These are phyloP conservation scores for Dolichallabes microphthalmus DNA, from an alignment of 2,113 vertebrate genomes.

Conservation along the genomic window DNA sequence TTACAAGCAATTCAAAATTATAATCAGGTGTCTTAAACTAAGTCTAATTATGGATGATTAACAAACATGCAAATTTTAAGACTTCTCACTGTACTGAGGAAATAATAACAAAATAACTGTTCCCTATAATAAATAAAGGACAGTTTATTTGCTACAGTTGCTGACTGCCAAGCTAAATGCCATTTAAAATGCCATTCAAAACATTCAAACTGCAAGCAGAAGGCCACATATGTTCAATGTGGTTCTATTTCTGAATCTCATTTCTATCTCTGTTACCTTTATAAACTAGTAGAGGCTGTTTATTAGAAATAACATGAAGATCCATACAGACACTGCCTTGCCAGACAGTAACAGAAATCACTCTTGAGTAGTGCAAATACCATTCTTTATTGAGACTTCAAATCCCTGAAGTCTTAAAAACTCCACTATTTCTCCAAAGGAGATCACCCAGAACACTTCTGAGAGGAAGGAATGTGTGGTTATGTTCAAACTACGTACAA, in stretches of 20 bases:
- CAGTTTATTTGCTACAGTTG: not conserved
- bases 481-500: not conserved
- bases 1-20: slow-evolving; percentile 1
- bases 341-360: slow-evolving; percentile 5
- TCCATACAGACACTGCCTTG: not conserved
- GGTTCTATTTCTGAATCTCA: too few relatives aligned
- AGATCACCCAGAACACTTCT: not conserved
- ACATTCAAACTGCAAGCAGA: not conserved
- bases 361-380: not conserved
- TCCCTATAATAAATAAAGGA: not conserved
- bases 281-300: not conserved
- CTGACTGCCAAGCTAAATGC: too few relatives aligned
- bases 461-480: slow-evolving; percentile 6
- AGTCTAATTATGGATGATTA: not conserved
- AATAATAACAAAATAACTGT: not conserved
- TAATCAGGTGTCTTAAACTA: slow-evolving; percentile 5
- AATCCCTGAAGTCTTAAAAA: not conserved
- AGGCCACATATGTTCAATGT: not conserved
- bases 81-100: not conserved
- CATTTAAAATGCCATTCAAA: too few relatives aligned
- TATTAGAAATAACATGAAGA: not conserved
- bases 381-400: not conserved
- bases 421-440: not conserved
- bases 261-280: not conserved
- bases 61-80: not conserved